Conservation (phyloP, 2,797 vertebrate species). For the Gephyroberyx darwinii region DNA sequence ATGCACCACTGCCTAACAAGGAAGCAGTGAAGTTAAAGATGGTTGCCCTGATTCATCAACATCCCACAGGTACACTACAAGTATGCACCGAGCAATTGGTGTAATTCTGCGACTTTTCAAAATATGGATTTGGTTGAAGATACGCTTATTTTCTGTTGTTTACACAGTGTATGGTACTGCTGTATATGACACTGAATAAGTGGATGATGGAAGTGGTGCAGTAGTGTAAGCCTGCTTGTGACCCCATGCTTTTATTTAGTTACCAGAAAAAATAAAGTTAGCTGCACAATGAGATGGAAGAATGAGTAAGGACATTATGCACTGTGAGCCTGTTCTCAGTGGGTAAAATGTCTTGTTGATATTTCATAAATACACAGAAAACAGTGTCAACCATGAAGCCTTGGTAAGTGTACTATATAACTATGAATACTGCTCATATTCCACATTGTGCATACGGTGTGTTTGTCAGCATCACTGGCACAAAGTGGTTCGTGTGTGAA, state of each 20-base stretch:
- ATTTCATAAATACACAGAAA: constrained; percentile 63
- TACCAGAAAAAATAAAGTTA: constrained; percentile 41
- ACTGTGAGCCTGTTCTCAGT: constrained; percentile 27
- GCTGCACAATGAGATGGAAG: constrained; percentile 59
- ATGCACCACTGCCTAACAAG: constrained; percentile 26
- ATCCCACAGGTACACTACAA: constrained; percentile 3
- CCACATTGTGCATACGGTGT: not conserved
- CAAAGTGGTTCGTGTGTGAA: constrained; percentile 4
- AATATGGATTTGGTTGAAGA: constrained; percentile 5
- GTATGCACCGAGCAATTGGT: constrained; percentile 1
- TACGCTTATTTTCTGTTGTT: constrained; percentile 8
- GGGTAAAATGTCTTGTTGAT: constrained; percentile 37
- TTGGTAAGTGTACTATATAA: constrained; percentile 59
- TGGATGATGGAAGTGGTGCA: constrained; percentile 18
- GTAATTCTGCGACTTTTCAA: constrained; percentile 1
- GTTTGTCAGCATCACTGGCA: constrained; percentile 8
- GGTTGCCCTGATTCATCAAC: constrained; percentile 17
- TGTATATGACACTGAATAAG: constrained; percentile 36
- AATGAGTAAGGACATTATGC: constrained; percentile 16
- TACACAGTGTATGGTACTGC: constrained; percentile 34
- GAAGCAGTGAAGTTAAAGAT: not conserved
- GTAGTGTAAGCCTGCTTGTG: constrained; percentile 23
- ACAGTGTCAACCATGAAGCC: constrained; percentile 59
- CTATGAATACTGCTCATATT: constrained; percentile 28
- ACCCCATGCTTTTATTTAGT: constrained; percentile 23